Base-by-base conservation (phyloP, 2,888 invertebrate species). In the Drosophila mulleri region DNA sequence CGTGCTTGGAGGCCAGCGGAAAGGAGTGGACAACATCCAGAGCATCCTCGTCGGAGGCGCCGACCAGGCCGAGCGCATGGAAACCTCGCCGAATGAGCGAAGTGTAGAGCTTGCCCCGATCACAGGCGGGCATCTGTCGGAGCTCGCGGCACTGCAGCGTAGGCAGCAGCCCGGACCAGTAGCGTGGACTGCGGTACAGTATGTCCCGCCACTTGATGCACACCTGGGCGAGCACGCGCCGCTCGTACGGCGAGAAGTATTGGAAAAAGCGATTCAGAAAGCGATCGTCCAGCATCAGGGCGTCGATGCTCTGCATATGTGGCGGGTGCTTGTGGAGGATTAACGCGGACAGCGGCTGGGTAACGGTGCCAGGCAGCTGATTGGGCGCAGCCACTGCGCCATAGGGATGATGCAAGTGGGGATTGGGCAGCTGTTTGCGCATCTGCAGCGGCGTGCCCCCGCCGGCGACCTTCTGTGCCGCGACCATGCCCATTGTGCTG, bases 1-100 rank as follows among this genome's bases (percentile, higher is more conserved):
- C 94, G 91, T 97, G 96, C 89, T 97, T 96, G 75, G 96, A 95
- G 59, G 97, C 96, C 82, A 96, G 93, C 6, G 98, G 96, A 92
- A 97, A 98, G 82, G 96, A 96, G 91, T 96, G 96, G 75, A 97
- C 96, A 90, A 98, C 95, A 93, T 98, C 98, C 73, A 96, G 94
- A 59, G 98, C 96, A 93, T 98, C 98, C 90, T 97, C 97, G 92
- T 98, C 98, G 16, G 96, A 95, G 37, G 98, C 98, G 12, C 97
- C 97, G 78, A 97, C 94, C 70, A 98, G 94, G 66, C 96, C 96
- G 16, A 98, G 94, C 6, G 96, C 96, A 89, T 97, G 97, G 91
- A 98, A 98, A 29, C 97, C 98, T 80, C 98, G 94, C 79, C 96
- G 94, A 67, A 98, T 95, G 78, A 98, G 94, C 57, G 97, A 97